A percentile compares a stretch with the other conserved stretches of the same genome.
phyloP scores from a whole-genome alignment of 2,888 invertebrate genomes.

The Orthosia cruda region DNA sequence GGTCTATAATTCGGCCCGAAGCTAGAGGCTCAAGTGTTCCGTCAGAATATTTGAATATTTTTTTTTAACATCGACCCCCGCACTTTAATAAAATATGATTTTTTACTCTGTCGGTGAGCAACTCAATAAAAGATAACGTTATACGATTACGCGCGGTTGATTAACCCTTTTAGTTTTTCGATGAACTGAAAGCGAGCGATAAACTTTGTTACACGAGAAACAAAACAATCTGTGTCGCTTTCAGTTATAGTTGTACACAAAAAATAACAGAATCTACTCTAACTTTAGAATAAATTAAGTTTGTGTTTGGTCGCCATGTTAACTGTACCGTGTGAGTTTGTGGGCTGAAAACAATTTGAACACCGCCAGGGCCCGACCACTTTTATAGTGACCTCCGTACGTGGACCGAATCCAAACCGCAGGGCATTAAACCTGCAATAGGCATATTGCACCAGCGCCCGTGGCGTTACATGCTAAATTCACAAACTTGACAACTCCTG shows the following conservation, averaged over 20 bases:
- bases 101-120: conserved; percentile 75
- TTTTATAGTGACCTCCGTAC: conserved; percentile 85
- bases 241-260: conserved; percentile 61
- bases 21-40: conserved; percentile 86
- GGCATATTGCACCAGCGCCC: conserved; percentile 80
- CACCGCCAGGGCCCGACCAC: conserved; percentile 81
- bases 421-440: conserved; percentile 85
- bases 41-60: conserved; percentile 90
- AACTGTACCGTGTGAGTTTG: conserved; percentile 80
- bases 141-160: conserved; percentile 53
- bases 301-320: conserved; percentile 74
- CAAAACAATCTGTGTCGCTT: conserved; percentile 48
- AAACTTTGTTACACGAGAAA: conserved; percentile 39
- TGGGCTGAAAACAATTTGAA: conserved; percentile 87
- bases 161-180: conserved; percentile 54
- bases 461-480: conserved; percentile 77
- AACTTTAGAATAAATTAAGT: conserved; percentile 74
- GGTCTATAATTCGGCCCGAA: conserved; percentile 86
- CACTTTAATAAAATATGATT: conserved; percentile 83
- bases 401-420: conserved; percentile 89
- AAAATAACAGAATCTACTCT: conserved; percentile 68
- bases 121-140: conserved; percentile 59
- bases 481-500: conserved; percentile 76
- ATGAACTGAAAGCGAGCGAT: conserved; percentile 33
- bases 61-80: conserved; percentile 83